These are phyloP conservation scores for Halcyon senegalensis DNA, from an alignment of 2,113 vertebrate species.

Conservation along the genomic window DNA sequence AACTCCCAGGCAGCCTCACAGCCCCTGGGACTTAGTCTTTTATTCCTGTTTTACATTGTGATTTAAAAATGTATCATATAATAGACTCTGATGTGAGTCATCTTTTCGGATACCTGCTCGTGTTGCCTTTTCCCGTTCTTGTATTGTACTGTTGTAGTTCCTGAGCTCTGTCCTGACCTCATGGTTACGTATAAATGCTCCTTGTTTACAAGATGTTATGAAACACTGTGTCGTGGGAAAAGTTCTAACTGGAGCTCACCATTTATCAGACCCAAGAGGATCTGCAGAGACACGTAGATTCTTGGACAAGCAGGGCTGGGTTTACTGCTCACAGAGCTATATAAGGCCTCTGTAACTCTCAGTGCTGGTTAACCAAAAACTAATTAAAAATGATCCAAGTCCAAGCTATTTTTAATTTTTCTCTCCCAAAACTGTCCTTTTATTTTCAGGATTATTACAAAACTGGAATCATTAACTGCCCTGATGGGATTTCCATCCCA, in stretches of 20 bases:
- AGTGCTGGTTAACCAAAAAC: not conserved
- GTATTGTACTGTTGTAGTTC: not conserved
- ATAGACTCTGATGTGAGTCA: not conserved
- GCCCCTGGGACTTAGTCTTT: not conserved
- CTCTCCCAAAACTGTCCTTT: not conserved
- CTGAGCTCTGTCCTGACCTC: not conserved
- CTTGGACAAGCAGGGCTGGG: not conserved
- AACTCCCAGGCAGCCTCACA: not conserved
- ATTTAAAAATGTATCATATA: not conserved
- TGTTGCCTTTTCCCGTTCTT: not conserved
- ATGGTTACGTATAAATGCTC: not conserved
- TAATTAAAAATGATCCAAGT: not conserved
- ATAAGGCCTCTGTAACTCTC: not conserved
- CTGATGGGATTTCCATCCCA: conserved; percentile 82
- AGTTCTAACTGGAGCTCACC: not conserved
- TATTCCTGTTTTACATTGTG: not conserved
- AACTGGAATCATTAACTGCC: conserved; percentile 82
- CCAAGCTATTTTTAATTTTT: not conserved
- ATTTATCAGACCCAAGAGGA: not conserved
- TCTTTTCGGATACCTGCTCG: rapidly evolving
- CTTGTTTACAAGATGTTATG: not conserved
- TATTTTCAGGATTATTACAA: conserved; percentile 82
- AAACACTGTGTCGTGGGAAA: not conserved
- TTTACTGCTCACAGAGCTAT: not conserved
- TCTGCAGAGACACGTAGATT: not conserved